A percentile compares a stretch with the other conserved stretches of the same genome.
These are phyloP conservation scores for Cherax destructor DNA, from an alignment of 1,140 invertebrate species.

Conservation along the genomic window DNA sequence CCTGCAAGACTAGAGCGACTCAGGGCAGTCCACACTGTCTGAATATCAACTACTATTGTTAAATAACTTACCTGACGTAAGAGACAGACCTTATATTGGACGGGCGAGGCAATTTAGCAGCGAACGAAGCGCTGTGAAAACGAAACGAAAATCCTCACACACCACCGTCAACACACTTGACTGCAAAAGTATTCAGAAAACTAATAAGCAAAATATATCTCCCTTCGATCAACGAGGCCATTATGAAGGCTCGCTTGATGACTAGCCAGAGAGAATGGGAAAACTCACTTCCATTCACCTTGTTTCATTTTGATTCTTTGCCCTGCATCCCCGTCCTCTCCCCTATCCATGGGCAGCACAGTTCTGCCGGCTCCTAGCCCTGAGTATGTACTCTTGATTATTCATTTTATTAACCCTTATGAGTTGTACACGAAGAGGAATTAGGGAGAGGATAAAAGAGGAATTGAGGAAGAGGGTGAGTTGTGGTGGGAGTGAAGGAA, in stretches of 20 bases:
- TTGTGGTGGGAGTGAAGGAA: background rate
- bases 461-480: background rate
- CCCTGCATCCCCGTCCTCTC: background rate
- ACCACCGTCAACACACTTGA: slow-evolving; percentile 55
- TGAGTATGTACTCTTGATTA: background rate
- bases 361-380: background rate
- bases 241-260: slow-evolving; percentile 51
- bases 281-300: slow-evolving; percentile 39
- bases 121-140: slow-evolving; percentile 19
- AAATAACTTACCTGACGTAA: background rate
- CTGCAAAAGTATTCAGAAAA: slow-evolving; percentile 67
- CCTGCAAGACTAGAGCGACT: background rate
- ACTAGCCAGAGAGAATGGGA: slow-evolving; percentile 41
- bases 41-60: background rate
- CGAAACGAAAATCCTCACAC: background rate
- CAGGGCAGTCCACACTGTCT: no score
- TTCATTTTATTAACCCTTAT: background rate
- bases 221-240: slow-evolving; percentile 57
- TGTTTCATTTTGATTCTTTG: slow-evolving; percentile 39
- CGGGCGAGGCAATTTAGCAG: background rate
- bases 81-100: background rate
- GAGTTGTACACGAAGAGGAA: background rate
- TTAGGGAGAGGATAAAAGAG: background rate
- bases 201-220: slow-evolving; percentile 67
- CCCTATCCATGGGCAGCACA: background rate